Evolutionary conservation across 2,888 invertebrate species (phyloP).

Genomic region (Hypsopygia costalis): DNA sequence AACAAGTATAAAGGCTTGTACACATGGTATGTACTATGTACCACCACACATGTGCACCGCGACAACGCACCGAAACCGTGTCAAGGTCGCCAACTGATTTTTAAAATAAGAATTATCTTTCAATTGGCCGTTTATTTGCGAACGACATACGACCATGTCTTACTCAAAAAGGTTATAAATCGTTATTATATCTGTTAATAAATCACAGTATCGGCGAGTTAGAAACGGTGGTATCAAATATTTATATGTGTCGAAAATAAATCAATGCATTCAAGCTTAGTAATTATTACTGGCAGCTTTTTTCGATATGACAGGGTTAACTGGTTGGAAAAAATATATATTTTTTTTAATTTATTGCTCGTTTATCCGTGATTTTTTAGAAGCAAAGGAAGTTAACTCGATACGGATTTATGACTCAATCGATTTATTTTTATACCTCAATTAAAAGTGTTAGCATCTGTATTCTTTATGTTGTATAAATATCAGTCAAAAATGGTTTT

Average conservation of each 20-base stretch:
- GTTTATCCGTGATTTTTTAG: constrained; percentile 9
- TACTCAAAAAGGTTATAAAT: constrained; percentile 3
- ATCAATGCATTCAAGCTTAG: constrained; percentile 23
- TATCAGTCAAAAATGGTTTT: no score
- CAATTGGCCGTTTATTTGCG: constrained; percentile 23
- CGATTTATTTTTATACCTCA: not conserved
- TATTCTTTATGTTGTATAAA: no score
- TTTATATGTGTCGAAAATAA: constrained; percentile 22
- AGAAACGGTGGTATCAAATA: constrained; percentile 6
- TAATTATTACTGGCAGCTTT: constrained; percentile 25
- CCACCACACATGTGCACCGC: constrained; percentile 28
- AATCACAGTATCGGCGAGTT: not conserved
- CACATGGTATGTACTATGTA: constrained; percentile 15
- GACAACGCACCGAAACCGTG: constrained; percentile 59
- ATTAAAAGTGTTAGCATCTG: no score
- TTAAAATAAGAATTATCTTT: constrained; percentile 48
- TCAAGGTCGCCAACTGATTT: constrained; percentile 70
- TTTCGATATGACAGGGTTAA: constrained; percentile 31
- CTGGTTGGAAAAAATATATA: constrained; percentile 22
- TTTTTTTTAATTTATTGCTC: constrained; percentile 22
- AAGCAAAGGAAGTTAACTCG: constrained; percentile 17
- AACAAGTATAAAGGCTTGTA: constrained; percentile 10
- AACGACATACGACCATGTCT: constrained; percentile 25
- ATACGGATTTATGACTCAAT: constrained; percentile 6
- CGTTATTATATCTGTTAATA: not conserved